A percentile compares a stretch with the other conserved stretches of the same genome.
These are phyloP conservation scores for Plebejus anna DNA, from an alignment of 2,888 invertebrate species.

Conservation along the genomic window DNA sequence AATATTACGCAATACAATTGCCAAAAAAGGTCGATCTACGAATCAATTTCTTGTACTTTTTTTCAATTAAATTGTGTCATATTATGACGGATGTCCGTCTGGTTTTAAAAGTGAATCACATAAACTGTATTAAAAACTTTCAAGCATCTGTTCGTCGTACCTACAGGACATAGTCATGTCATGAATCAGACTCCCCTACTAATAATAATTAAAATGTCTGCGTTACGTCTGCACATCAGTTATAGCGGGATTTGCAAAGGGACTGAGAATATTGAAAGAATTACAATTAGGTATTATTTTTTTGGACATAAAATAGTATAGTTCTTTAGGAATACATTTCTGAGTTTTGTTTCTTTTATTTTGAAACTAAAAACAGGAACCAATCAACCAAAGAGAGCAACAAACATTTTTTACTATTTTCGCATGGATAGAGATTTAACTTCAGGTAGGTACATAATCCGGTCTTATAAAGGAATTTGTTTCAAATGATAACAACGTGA, in stretches of 20 bases:
- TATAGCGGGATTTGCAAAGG: neutral
- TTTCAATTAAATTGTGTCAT: constrained; percentile 27
- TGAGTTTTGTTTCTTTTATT: no score
- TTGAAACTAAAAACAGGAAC: no score
- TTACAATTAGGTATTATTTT: no score
- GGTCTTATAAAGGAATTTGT: no score
- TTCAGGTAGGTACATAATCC: no score
- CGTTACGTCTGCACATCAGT: neutral
- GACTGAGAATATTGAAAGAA: neutral
- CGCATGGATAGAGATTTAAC: no score
- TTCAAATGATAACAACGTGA: neutral
- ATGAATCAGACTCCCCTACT: constrained; percentile 42
- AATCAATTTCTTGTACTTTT: neutral
- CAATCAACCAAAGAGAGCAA: no score
- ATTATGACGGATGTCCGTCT: neutral
- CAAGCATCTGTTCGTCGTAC: constrained; percentile 28
- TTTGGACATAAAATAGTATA: neutral
- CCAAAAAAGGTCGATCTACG: no score
- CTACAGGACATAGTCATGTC: constrained; percentile 52
- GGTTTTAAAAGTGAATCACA: neutral
- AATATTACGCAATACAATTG: no score
- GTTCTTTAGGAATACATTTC: neutral
- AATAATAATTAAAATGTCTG: neutral
- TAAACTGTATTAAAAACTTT: neutral
- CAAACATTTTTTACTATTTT: no score